Evolutionary conservation across 2,888 invertebrate genomes (phyloP).

Genomic region (Drosophila nigricruria): DNA sequence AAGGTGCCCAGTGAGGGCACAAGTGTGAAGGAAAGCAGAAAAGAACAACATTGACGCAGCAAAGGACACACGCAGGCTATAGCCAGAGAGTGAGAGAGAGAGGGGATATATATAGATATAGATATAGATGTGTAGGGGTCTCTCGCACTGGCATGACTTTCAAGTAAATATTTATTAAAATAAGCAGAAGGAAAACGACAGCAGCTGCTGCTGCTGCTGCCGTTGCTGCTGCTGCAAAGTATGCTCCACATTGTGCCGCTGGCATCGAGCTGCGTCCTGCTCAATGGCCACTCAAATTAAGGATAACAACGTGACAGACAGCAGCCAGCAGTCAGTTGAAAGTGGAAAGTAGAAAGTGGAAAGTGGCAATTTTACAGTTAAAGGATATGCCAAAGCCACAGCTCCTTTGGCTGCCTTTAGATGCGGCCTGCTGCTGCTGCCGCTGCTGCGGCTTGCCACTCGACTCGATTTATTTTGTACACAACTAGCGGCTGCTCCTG

Average conservation of each 20-base stretch:
- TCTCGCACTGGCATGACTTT: constrained; percentile 58
- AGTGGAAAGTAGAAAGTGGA: constrained; percentile 35
- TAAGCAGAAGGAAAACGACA: constrained; percentile 20
- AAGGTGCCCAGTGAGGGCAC: constrained; percentile 16
- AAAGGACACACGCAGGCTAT: constrained; percentile 13
- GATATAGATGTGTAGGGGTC: constrained; percentile 2
- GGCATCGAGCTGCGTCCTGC: constrained; percentile 35
- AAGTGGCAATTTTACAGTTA: constrained; percentile 75
- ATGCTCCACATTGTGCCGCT: constrained; percentile 44
- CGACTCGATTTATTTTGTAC: constrained; percentile 80
- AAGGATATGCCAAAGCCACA: constrained; percentile 55
- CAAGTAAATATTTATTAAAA: constrained; percentile 75
- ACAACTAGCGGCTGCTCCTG: constrained; percentile 61
- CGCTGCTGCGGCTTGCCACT: constrained; percentile 78
- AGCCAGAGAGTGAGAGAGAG: background rate
- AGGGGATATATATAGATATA: constrained; percentile 18
- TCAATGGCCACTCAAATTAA: constrained; percentile 81
- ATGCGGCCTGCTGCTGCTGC: constrained; percentile 65
- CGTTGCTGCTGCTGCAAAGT: constrained; percentile 24
- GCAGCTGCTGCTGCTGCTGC: background rate
- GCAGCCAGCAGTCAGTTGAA: constrained; percentile 6
- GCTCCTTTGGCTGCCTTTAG: constrained; percentile 12
- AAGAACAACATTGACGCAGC: constrained; percentile 38
- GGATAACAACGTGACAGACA: constrained; percentile 73
- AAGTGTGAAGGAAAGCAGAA: constrained; percentile 14